Evolutionary conservation across 2,797 vertebrate genomes (phyloP), one percentile per base, ranked within the genome.

Genomic region (Ara ararauna): DNA sequence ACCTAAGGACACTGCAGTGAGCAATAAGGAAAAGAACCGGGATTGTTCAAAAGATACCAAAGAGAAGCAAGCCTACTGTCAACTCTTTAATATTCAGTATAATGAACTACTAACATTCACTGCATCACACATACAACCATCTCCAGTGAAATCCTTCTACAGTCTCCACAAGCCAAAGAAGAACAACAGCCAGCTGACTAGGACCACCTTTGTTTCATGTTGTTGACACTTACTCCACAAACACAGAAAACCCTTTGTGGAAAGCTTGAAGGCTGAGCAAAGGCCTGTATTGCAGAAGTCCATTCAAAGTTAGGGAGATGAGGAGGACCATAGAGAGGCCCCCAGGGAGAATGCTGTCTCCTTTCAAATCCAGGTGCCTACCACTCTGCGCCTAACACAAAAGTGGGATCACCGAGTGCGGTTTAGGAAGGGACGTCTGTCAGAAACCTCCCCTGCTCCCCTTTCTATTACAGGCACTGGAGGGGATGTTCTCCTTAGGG

Each of bases 401-500:
- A 90, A 61, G 19, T 4, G 1, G 20, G 70, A 58, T 82, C 75
- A 68, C 30, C 0, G 0, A 76, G 20, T 9, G 64, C 5, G 13
- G 23, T 72, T 30, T n/a, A 87, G n/a, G 56, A 81, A 81, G 1
- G 29, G 62, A 79, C 42, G 71, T 72, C 81, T 91, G 85, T 47
- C 53, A 89, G 82, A n/a, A 60, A 65, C 26, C 47, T 62, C 87
- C 53, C 14, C 13, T 11, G 56, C 71, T 90, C 60, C 29, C 32
- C 19, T 58, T 58, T 45, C 68, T 47, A 62, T 72, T 74, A 62
- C 0, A 24, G 0, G 0, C 34, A 56, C 48, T 8, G 30, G 48
- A 93, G 21, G 32, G 50, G 53, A 23, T n/a, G 11, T 22, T 71
- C 19, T 54, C 50, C 72, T 40, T 27, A 30, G 62, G 20, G 70